A percentile compares a stretch with the other conserved stretches of the same genome.
Conservation (phyloP, 2,888 invertebrate species). For the Odontothrips loti region DNA sequence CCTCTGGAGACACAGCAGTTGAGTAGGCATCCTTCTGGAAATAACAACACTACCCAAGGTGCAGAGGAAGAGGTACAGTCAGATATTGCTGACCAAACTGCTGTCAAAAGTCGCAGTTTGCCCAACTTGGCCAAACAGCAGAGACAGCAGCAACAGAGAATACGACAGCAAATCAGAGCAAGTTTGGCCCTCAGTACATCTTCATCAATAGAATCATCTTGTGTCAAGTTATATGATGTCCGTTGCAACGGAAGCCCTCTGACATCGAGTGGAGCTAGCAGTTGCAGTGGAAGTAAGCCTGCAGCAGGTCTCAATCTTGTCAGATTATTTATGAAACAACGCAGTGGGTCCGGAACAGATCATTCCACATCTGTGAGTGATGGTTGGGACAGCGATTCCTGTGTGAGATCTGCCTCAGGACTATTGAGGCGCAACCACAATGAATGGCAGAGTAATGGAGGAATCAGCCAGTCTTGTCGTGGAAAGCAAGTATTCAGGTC, state of each 20-base stretch:
- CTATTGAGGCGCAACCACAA: not conserved
- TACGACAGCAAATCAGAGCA: conserved; percentile 44
- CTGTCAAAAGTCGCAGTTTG: conserved; percentile 68
- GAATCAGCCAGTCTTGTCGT: not conserved
- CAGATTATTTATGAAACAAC: conserved; percentile 84
- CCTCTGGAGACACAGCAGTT: conserved; percentile 41
- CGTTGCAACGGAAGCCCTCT: conserved; percentile 4
- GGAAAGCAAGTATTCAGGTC: conserved; percentile 13
- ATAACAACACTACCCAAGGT: conserved; percentile 60
- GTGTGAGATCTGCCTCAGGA: conserved; percentile 1
- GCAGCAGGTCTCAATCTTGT: conserved; percentile 76
- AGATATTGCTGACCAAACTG: conserved; percentile 27
- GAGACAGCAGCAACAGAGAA: conserved; percentile 43
- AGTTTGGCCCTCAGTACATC: conserved; percentile 1
- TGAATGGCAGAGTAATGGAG: conserved; percentile 3
- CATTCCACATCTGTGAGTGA: conserved; percentile 64
- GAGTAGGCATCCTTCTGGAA: conserved; percentile 69
- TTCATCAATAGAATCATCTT: not conserved
- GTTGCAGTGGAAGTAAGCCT: conserved; percentile 1
- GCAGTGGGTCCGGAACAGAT: conserved; percentile 66
- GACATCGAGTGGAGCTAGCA: not conserved
- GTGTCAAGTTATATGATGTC: conserved; percentile 7
- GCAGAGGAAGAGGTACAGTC: not conserved
- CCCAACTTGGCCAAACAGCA: conserved; percentile 63
- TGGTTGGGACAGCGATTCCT: conserved; percentile 59